Evolutionary conservation across 2,888 invertebrate genomes (phyloP).

Genomic region (Mesopsocus fuscifrons): DNA sequence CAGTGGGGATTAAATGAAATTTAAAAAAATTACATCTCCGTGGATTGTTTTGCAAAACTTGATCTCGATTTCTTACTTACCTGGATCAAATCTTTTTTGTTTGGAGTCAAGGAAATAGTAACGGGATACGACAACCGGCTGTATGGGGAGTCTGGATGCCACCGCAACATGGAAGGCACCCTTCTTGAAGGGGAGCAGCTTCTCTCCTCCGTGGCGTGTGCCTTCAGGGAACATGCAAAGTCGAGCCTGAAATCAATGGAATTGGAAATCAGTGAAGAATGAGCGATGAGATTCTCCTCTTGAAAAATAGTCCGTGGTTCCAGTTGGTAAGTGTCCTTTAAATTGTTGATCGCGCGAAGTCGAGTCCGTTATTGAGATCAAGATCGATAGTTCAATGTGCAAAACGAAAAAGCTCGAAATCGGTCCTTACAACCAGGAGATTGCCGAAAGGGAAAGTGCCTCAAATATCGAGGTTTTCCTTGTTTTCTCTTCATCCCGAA

Average conservation of each 20-base stretch:
- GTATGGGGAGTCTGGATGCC: slow-evolving; percentile 30
- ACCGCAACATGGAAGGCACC: slow-evolving; percentile 39
- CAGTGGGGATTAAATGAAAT: no score
- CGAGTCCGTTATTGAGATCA: no score
- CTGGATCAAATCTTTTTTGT: slow-evolving; percentile 20
- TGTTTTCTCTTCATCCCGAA: no score
- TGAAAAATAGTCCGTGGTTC: no score
- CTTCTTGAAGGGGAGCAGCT: slow-evolving; percentile 38
- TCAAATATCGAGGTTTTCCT: no score
- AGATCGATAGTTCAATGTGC: no score
- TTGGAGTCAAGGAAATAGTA: slow-evolving; percentile 24
- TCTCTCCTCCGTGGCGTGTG: slow-evolving; percentile 28
- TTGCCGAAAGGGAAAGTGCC: background rate
- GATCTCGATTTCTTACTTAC: no score
- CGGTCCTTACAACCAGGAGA: background rate
- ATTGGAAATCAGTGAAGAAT: background rate
- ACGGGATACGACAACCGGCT: slow-evolving; percentile 34
- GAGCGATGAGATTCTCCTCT: no score
- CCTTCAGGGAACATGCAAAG: slow-evolving; percentile 39
- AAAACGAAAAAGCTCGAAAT: background rate
- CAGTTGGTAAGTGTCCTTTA: no score
- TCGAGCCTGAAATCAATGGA: slow-evolving; percentile 18
- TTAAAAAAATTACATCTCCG: no score
- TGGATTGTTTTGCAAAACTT: no score
- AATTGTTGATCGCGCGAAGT: no score